Percentiles rank a stretch among this genome's conserved stretches.
phyloP scores from a whole-genome alignment of 2,113 vertebrate genomes.

The Entelurus aequoreus region DNA sequence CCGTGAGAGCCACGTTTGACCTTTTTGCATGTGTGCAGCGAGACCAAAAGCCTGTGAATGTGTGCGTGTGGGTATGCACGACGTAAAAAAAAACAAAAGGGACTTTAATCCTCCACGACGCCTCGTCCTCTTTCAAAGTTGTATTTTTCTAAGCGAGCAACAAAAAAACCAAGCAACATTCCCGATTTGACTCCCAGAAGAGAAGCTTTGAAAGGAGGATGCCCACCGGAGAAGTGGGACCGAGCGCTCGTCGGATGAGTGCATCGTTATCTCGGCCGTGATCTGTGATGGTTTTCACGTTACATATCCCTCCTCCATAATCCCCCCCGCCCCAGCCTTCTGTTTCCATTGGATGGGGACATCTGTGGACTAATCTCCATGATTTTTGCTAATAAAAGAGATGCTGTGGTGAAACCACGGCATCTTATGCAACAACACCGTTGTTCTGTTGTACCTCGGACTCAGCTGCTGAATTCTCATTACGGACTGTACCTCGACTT shows the following conservation, averaged over 20 bases:
- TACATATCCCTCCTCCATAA: slow-evolving; percentile 47
- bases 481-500: too few species aligned
- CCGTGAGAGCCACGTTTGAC: slow-evolving; percentile 51
- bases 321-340: slow-evolving; percentile 16
- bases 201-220: slow-evolving; percentile 60
- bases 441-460: not conserved
- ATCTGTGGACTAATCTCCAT: slow-evolving; percentile 68
- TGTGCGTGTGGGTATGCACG: slow-evolving; percentile 12
- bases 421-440: slow-evolving; percentile 50
- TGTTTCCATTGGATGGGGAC: slow-evolving; percentile 65
- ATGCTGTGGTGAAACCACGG: slow-evolving; percentile 59
- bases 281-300: slow-evolving; percentile 59
- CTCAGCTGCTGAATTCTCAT: not conserved
- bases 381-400: slow-evolving; percentile 75
- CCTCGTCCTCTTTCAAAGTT: slow-evolving; percentile 66
- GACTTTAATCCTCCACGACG: slow-evolving; percentile 61
- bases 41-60: slow-evolving; percentile 26
- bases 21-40: slow-evolving; percentile 28
- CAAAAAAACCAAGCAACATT: slow-evolving; percentile 51
- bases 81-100: slow-evolving; percentile 57
- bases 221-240: slow-evolving; percentile 29
- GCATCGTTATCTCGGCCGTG: slow-evolving; percentile 40
- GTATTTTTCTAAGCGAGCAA: slow-evolving; percentile 68
- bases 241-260: slow-evolving; percentile 25
- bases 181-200: slow-evolving; percentile 37